Conservation (phyloP, 2,113 vertebrate species). For the Rhinoderma darwinii region DNA sequence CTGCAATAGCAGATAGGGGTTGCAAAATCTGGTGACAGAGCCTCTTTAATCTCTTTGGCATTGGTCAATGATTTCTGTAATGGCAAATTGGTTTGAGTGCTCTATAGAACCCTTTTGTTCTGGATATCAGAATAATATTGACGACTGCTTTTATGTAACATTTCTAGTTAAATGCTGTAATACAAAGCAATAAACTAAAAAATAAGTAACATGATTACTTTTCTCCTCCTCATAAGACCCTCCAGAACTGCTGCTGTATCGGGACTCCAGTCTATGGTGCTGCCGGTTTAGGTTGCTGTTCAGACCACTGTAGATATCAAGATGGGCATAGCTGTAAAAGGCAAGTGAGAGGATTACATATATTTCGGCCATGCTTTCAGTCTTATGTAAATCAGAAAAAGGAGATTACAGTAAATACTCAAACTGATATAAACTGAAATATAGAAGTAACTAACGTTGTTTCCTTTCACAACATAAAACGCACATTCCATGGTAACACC, state of each 20-base stretch:
- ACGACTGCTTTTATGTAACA: too few relatives aligned
- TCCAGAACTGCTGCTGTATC: slow-evolving; percentile 99
- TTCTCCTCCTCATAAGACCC: slow-evolving; percentile 99
- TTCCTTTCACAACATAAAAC: neutral
- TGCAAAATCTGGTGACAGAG: too few relatives aligned
- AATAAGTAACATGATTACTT: slow-evolving; percentile 73
- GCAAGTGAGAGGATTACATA: slow-evolving; percentile 4
- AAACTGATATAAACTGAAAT: neutral
- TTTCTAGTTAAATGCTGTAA: neutral
- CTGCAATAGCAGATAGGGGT: too few relatives aligned
- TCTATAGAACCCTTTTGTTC: too few relatives aligned
- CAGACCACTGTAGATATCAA: slow-evolving; percentile 92
- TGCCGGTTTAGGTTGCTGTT: slow-evolving; percentile 94
- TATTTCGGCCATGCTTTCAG: neutral
- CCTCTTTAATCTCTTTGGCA: too few relatives aligned
- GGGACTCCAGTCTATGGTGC: slow-evolving; percentile 96
- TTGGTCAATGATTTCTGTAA: too few relatives aligned
- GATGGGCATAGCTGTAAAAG: slow-evolving; percentile 82
- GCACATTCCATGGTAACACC: neutral
- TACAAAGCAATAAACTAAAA: neutral
- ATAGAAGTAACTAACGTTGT: neutral
- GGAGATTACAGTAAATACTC: neutral
- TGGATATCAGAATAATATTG: too few relatives aligned
- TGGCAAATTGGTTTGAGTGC: too few relatives aligned
- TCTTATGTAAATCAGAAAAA: neutral